Conservation (phyloP, 35 echinoderm and acorn worm genomes). For the Anneissia japonica region DNA sequence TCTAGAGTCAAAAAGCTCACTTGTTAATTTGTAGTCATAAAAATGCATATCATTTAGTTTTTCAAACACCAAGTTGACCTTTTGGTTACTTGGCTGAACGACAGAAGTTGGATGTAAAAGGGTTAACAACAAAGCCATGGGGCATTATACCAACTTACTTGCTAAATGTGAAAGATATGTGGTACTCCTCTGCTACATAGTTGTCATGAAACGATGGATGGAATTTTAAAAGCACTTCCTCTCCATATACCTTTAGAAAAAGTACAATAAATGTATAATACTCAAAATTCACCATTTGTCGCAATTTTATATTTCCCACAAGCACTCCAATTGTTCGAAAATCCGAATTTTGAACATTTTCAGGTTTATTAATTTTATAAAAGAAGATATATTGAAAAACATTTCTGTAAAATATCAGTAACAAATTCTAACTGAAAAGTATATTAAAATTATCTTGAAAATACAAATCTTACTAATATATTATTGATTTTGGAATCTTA, state of each 20-base stretch:
- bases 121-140: background rate
- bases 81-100: background rate
- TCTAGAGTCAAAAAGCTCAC: no score
- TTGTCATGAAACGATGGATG: constrained; percentile 77
- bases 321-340: background rate
- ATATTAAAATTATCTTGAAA: no score
- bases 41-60: no score
- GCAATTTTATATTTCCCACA: background rate
- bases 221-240: constrained; percentile 82
- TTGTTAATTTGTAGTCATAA: no score
- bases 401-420: no score
- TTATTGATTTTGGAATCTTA: no score
- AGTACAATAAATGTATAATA: background rate
- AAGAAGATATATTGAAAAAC: background rate
- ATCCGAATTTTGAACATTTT: background rate
- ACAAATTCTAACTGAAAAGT: no score
- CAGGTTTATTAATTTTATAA: background rate
- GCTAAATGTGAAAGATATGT: constrained; percentile 66
- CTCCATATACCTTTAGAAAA: constrained; percentile 52
- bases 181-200: constrained; percentile 74
- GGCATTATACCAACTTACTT: constrained; percentile 31
- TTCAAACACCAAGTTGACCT: background rate
- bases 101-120: background rate
- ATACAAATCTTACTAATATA: no score
- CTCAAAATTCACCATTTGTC: background rate